Conservation (phyloP, 2,797 vertebrate genomes). For the Scleropages formosus region DNA sequence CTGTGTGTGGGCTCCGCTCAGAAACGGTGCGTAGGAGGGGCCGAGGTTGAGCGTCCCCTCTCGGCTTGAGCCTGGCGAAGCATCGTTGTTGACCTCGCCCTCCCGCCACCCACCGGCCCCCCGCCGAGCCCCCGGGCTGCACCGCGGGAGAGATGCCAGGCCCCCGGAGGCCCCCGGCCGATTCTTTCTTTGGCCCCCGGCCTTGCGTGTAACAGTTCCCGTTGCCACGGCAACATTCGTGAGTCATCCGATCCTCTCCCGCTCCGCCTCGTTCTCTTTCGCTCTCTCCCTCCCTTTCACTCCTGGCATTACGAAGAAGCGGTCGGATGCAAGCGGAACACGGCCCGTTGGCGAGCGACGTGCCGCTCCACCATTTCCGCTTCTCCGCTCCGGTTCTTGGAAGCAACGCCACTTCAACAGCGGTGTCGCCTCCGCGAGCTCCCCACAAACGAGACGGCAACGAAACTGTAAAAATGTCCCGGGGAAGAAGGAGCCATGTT, state of each 20-base stretch:
- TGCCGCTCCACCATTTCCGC: not conserved
- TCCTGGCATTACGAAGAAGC: not conserved
- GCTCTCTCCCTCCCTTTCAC: not conserved
- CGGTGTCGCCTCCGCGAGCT: not conserved
- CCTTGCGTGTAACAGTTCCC: constrained; percentile 24
- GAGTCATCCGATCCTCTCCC: constrained; percentile 20
- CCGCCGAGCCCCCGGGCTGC: not conserved
- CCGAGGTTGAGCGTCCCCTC: not conserved
- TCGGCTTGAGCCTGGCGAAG: not conserved
- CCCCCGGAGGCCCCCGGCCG: constrained; percentile 7
- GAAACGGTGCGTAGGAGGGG: not conserved
- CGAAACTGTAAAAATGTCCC: not conserved
- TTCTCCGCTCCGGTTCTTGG: not conserved
- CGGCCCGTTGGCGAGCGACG: not conserved
- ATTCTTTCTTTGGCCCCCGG: not conserved
- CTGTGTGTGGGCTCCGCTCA: no score
- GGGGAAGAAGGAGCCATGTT: not conserved
- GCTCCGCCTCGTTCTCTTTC: no score
- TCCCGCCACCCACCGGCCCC: not conserved
- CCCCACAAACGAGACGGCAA: not conserved
- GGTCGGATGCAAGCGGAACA: not conserved
- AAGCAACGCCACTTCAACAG: not conserved
- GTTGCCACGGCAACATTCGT: constrained; percentile 35
- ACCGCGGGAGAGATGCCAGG: not conserved
- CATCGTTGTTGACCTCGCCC: constrained; percentile 22